Percentiles rank a stretch among this genome's conserved stretches.
Evolutionary conservation across 2,888 invertebrate genomes (phyloP).

Genomic region (Idaea aversata): DNA sequence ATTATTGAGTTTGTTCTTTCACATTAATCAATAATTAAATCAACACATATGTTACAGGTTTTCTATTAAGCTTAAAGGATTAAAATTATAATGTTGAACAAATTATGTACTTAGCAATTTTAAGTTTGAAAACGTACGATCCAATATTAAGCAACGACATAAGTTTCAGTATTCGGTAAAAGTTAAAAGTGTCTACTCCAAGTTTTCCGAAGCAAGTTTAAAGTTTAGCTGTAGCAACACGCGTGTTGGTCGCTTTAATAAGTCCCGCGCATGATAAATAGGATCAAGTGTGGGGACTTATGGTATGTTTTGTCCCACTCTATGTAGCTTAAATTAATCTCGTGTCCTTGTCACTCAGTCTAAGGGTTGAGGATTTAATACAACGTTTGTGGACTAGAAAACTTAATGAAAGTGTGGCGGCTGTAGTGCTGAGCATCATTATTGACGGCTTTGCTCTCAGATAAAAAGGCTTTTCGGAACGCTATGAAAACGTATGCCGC

Average conservation of each 20-base stretch:
- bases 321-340: constrained; percentile 32
- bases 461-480: constrained; percentile 61
- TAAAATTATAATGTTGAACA: constrained; percentile 12
- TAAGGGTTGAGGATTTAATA: constrained; percentile 55
- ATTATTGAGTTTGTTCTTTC: constrained; percentile 13
- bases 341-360: constrained; percentile 41
- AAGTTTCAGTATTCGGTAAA: constrained; percentile 7
- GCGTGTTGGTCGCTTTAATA: constrained; percentile 74
- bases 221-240: constrained; percentile 61
- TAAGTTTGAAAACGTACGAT: constrained; percentile 7
- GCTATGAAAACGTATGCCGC: constrained; percentile 66
- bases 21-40: constrained; percentile 30
- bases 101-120: neutral
- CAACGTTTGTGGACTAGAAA: constrained; percentile 59
- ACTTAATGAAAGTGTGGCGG: constrained; percentile 69
- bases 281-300: constrained; percentile 65
- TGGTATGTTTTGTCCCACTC: constrained; percentile 42
- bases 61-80: constrained; percentile 21
- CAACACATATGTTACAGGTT: constrained; percentile 25
- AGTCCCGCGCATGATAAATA: constrained; percentile 74
- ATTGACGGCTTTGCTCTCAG: constrained; percentile 64
- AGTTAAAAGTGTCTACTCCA: constrained; percentile 42
- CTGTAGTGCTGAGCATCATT: constrained; percentile 64
- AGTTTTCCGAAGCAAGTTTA: constrained; percentile 52
- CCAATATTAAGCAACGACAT: constrained; percentile 9